Base-by-base conservation (phyloP, 2,888 invertebrate genomes). In the Dysmachus trigonus region DNA sequence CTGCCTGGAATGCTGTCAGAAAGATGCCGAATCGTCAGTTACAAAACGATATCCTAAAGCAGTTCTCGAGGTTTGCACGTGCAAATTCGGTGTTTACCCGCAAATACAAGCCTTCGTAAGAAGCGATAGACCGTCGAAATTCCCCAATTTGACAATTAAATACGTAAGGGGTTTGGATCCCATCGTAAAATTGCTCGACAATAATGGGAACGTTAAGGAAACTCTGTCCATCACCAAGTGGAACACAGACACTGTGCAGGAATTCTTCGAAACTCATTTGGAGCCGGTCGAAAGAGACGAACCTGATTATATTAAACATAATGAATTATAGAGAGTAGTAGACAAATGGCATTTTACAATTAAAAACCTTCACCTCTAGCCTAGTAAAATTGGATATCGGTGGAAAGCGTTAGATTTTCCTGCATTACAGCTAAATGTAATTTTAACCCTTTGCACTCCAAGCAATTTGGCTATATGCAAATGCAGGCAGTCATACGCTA, bases 51-150 rank as follows among this genome's bases (percentile, higher is more conserved):
- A 98, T 91, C 96, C 98, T 0, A 96, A 95, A 91, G 99, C 98
- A 0, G 95, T 97, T 86, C 93, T 99, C 71, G 98, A 98, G 94
- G 98, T 99, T 6, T 99, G 99, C 91, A 98, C 98, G 82, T 99
- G 99, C 93, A 99, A 99, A 93, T 98, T 99, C 93, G 98, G 98
- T 87, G 96, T 98, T 7, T 99, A 98, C 94, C 99, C 99, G 62
- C 99, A 99, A 93, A 98, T 99, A 89, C 97, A 98, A 93, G 99
- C 99, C 22, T 99, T 99, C 91, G 96, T 99, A 82, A 98, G 98
- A 92, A 97, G 98, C 92, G 97, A 98, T 88, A 94, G 96, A 89
- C 97, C 98, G 7, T 94, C 95, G 2, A 96, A 97, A 91, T 98
- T 98, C 91, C 96, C 97, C 41, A 98, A 98, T 91, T 94, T 99